Percentiles rank a stretch among this genome's conserved stretches.
These are phyloP conservation scores for Nymphalis urticae DNA, from an alignment of 2,888 invertebrate genomes.

Conservation along the genomic window DNA sequence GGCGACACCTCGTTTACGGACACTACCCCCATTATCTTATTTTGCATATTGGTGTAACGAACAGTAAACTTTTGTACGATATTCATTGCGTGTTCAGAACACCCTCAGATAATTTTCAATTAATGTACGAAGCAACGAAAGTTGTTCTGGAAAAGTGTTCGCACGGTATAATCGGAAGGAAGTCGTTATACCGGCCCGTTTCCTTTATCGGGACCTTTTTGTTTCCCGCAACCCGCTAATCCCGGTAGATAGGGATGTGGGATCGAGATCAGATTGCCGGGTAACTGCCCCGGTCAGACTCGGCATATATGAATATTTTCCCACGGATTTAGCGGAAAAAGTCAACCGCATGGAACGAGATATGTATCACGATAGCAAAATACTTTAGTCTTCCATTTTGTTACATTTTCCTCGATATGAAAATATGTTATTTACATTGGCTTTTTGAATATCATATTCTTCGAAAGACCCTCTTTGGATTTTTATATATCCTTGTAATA, in stretches of 20 bases:
- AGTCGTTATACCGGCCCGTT: constrained; percentile 16
- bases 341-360: constrained; percentile 2
- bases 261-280: constrained; percentile 30
- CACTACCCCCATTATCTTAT: constrained; percentile 28
- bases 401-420: constrained; percentile 3
- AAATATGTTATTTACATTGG: constrained; percentile 12
- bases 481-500: constrained; percentile 3
- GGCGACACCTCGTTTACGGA: constrained; percentile 48
- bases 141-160: background rate
- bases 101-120: background rate
- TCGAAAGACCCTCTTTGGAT: background rate
- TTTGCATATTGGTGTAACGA: constrained; percentile 10
- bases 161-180: background rate
- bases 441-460: constrained; percentile 10
- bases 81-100: constrained; percentile 13
- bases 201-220: constrained; percentile 35
- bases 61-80: background rate
- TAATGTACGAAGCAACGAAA: constrained; percentile 6
- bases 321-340: constrained; percentile 14
- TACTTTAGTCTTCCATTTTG: constrained; percentile 6
- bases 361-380: constrained; percentile 8
- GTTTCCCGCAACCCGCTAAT: constrained; percentile 36
- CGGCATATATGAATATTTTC: constrained; percentile 32
- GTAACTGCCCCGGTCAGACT: constrained; percentile 30
- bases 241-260: constrained; percentile 28